phyloP scores from a whole-genome alignment of 2,113 vertebrate genomes.

The Oriolus oriolus region DNA sequence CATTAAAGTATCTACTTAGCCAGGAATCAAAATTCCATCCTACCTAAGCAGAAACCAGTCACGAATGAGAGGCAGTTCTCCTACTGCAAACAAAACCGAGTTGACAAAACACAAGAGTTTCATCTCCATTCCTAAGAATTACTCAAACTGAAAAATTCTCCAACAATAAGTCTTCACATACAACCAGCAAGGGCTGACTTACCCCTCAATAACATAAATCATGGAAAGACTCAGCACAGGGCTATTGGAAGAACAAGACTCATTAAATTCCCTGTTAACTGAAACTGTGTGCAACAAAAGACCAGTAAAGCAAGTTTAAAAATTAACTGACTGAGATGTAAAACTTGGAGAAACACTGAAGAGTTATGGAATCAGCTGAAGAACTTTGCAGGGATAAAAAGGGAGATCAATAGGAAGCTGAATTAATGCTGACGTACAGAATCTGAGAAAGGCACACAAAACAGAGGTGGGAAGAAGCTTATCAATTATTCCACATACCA shows the following conservation, averaged over 20 bases:
- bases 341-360: not conserved
- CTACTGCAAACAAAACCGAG: not conserved
- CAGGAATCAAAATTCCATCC: slow-evolving; percentile 35
- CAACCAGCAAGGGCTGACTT: not conserved
- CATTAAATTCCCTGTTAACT: not conserved
- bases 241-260: not conserved
- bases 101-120: not conserved
- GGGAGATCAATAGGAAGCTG: not conserved
- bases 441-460: not conserved
- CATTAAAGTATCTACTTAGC: slow-evolving; percentile 38
- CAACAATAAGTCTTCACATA: not conserved
- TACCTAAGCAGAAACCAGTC: slow-evolving; percentile 43
- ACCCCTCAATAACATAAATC: not conserved
- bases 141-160: not conserved
- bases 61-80: not conserved
- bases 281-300: not conserved
- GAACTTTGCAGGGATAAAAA: not conserved
- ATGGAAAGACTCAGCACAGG: not conserved
- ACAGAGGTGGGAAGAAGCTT: not conserved
- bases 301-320: not conserved
- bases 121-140: not conserved
- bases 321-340: not conserved
- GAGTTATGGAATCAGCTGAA: not conserved
- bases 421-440: not conserved
- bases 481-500: not conserved